Base-by-base conservation (phyloP, 2,888 invertebrate species). In the Aporophyla lueneburgensis region DNA sequence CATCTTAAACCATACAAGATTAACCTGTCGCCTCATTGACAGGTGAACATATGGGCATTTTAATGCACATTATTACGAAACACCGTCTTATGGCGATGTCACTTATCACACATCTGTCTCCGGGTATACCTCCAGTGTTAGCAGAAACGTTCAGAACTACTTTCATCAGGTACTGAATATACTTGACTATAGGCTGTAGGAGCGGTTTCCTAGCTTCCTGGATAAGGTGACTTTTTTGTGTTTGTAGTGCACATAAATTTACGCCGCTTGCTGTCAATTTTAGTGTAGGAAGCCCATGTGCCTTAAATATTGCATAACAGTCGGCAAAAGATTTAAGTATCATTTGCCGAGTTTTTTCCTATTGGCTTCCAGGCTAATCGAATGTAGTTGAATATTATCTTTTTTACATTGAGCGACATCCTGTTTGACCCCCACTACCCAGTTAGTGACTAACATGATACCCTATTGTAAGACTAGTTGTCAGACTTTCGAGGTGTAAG, bases 51-150 rank as follows among this genome's bases (percentile, higher is more conserved):
- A 76, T 70, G 63, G 58, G 62, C 9, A 78, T 76, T 76, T 78
- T 84, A 81, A 81, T 76, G 53, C 40, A 46, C 19, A 19, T 33
- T 54, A 58, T 89, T 89, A 87, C 75, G 86, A 79, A 71, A 87
- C 74, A 75, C 21, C 73, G 27, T 61, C 62, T 74, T 85, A 86
- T 73, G 85, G 87, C 82, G 71, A 88, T 87, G 89, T 74, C 78
- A 88, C 88, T 84, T 80, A 70, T 89, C 88, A 83, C 88, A 83
- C 77, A 65, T 33, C 77, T 88, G 87, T 88, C 89, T 80, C 81
- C 77, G 74, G 81, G 82, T 86, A 21, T 69, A 56, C 33, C 56
- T 66, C 58, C 65, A 69, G 76, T 58, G 62, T 74, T 76, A 27
- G 62, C 74, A 73, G 72, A 70, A 89, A 77, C 68, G 12, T 49